Evolutionary conservation across 2,888 invertebrate species (phyloP).

Genomic region (Dromius quadrimaculatus): DNA sequence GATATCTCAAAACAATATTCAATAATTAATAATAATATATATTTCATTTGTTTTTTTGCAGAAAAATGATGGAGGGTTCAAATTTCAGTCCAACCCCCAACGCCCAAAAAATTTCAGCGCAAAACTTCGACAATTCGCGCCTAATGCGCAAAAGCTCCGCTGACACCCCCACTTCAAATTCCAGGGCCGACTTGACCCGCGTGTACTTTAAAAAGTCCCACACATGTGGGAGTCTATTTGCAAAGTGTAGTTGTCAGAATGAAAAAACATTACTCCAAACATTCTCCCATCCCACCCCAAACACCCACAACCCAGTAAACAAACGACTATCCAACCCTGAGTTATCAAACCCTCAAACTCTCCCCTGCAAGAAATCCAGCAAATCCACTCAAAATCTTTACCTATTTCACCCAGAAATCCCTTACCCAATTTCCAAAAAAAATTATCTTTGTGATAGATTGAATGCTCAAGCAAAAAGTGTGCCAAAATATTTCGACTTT

Average conservation of each 20-base stretch:
- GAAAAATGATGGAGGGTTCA: no score
- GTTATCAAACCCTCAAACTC: constrained; percentile 49
- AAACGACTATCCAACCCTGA: constrained; percentile 61
- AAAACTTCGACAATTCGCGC: constrained; percentile 1
- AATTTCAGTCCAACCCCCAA: no score
- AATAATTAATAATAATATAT: no score
- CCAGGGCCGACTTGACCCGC: constrained; percentile 54
- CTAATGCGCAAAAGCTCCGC: constrained; percentile 10
- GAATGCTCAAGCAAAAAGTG: constrained; percentile 49
- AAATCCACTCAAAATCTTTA: constrained; percentile 54
- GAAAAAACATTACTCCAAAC: constrained; percentile 56
- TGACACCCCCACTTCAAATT: constrained; percentile 42
- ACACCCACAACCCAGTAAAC: constrained; percentile 12
- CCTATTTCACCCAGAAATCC: constrained; percentile 64
- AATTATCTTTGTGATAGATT: constrained; percentile 22
- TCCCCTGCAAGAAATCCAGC: constrained; percentile 18
- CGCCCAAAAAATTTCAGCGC: no score
- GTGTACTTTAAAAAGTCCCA: constrained; percentile 62
- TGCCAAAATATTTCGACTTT: constrained; percentile 56
- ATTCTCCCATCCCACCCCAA: constrained; percentile 53
- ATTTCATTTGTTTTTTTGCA: no score
- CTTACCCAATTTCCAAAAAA: constrained; percentile 58
- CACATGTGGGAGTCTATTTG: constrained; percentile 66
- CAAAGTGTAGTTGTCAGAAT: constrained; percentile 64
- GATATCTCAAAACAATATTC: no score